These are phyloP conservation scores for Hypena proboscidalis DNA, from an alignment of 2,888 invertebrate genomes.

Conservation along the genomic window DNA sequence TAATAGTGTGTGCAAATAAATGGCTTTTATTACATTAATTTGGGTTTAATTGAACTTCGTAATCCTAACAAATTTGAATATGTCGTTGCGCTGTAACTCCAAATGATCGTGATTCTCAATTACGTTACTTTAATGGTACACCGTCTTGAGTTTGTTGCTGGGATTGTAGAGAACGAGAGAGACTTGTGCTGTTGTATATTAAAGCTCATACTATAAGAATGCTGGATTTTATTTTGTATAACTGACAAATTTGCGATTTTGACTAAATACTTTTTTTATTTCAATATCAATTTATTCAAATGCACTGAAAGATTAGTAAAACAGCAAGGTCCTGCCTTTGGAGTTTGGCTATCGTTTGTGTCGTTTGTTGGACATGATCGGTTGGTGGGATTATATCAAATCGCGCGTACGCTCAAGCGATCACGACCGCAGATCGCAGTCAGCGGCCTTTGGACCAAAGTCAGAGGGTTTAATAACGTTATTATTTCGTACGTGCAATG, in stretches of 20 bases:
- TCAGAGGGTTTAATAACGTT: conserved; percentile 52
- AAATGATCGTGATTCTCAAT: conserved; percentile 9
- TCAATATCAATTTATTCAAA: too few species aligned
- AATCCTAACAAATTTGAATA: neutral
- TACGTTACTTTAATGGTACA: conserved; percentile 3
- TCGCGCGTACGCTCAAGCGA: neutral
- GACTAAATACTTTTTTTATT: neutral
- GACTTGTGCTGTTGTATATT: too few species aligned
- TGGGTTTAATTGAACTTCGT: conserved; percentile 10
- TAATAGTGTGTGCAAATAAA: conserved; percentile 24
- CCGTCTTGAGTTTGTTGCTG: too few species aligned
- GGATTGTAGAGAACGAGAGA: too few species aligned
- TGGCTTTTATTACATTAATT: conserved; percentile 23
- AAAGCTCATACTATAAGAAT: too few species aligned
- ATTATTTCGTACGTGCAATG: conserved; percentile 38
- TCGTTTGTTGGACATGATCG: conserved; percentile 21
- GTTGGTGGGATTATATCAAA: conserved; percentile 20
- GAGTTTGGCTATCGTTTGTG: conserved; percentile 18
- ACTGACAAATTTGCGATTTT: too few species aligned
- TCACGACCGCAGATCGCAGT: conserved; percentile 3
- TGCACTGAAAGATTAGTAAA: too few species aligned
- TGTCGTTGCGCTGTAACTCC: neutral
- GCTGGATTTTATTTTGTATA: too few species aligned
- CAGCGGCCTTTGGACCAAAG: conserved; percentile 38
- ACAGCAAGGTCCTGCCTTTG: too few species aligned